phyloP scores from a whole-genome alignment of 1,140 invertebrate species.

The Musca domestica region DNA sequence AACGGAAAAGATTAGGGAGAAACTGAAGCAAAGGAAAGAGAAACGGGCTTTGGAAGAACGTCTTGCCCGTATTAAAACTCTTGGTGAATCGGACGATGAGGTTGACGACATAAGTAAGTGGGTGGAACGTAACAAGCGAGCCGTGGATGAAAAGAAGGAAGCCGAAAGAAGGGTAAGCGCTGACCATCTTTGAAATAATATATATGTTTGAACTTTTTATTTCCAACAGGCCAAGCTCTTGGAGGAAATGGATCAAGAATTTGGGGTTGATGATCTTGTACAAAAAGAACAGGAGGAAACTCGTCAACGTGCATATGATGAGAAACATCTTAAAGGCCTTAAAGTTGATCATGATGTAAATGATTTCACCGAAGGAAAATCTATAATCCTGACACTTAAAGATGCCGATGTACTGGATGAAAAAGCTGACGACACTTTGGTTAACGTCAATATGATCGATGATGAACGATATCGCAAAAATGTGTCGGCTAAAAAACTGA shows the following conservation, averaged over 20 bases:
- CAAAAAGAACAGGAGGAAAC: constrained; percentile 71
- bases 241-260: constrained; percentile 93
- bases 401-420: constrained; percentile 90
- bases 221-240: constrained; percentile 78
- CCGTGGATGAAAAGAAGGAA: constrained; percentile 78
- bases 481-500: constrained; percentile 80
- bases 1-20: constrained; percentile 81
- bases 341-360: constrained; percentile 83
- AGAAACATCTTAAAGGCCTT: constrained; percentile 75
- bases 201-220: too few relatives aligned
- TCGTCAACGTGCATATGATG: constrained; percentile 64
- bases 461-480: constrained; percentile 90
- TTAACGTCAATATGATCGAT: constrained; percentile 96
- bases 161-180: constrained; percentile 77
- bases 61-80: constrained; percentile 60
- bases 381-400: constrained; percentile 89
- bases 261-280: constrained; percentile 83
- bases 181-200: neutral
- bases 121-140: constrained; percentile 77
- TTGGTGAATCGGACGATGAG: constrained; percentile 77
- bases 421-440: constrained; percentile 83
- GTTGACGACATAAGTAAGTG: constrained; percentile 73
- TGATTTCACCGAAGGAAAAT: constrained; percentile 78
- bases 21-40: constrained; percentile 72
- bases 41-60: constrained; percentile 78